Conservation (phyloP, 37 sponge, comb jelly and placozoan species). For the Corticium candelabrum region DNA sequence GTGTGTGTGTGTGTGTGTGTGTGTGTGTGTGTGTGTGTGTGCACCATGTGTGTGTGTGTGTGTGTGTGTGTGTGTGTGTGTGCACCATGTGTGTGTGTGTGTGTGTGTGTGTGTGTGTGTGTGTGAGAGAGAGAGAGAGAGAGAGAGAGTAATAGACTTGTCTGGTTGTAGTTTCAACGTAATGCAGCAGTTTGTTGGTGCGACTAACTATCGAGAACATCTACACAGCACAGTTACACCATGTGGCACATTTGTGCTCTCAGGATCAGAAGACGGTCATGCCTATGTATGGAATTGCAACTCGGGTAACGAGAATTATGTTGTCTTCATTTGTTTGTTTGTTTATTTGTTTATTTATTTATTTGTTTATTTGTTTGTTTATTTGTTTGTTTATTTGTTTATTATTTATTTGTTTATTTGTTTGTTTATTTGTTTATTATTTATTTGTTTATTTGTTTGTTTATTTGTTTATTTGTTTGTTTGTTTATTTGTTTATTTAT, state of each 20-base stretch:
- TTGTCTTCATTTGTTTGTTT: no score
- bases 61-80: no score
- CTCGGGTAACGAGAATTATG: no score
- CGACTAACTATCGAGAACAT: background rate
- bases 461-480: no score
- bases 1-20: background rate
- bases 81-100: slow-evolving; percentile 21
- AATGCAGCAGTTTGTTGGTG: background rate
- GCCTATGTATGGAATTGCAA: background rate
- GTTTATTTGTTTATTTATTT: no score
- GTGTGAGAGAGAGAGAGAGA: slow-evolving; percentile 3
- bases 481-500: no score
- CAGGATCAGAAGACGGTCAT: background rate
- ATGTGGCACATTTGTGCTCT: background rate
- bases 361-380: no score
- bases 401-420: no score
- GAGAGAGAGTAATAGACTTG: background rate
- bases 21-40: slow-evolving; percentile 16
- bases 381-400: no score
- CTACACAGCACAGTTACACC: background rate
- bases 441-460: no score
- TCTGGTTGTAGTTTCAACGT: background rate
- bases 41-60: no score
- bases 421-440: no score
- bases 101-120: slow-evolving; percentile 12